These are phyloP conservation scores for Spea bombifrons DNA, from an alignment of 2,113 vertebrate species.

Conservation along the genomic window DNA sequence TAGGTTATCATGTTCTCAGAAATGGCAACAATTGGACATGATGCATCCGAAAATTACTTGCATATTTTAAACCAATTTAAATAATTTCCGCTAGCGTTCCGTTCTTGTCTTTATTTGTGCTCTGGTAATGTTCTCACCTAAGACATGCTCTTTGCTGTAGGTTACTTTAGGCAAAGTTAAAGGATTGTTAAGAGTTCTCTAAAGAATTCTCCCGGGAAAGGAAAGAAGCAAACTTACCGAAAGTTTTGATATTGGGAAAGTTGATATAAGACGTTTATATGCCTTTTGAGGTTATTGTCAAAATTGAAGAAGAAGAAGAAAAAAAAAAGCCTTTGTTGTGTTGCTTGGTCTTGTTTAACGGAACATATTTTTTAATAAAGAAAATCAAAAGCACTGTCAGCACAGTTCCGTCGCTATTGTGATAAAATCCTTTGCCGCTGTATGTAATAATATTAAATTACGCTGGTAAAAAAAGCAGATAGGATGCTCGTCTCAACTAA, in stretches of 20 bases:
- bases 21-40: no score
- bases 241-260: slow-evolving; percentile 33
- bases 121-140: not conserved
- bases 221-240: slow-evolving; percentile 2
- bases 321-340: not conserved
- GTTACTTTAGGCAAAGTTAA: not conserved
- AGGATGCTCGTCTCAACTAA: not conserved
- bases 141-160: not conserved
- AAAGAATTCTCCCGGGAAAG: slow-evolving; percentile 1
- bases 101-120: not conserved
- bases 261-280: slow-evolving; percentile 21
- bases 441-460: slow-evolving; percentile 4
- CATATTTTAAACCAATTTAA: not conserved
- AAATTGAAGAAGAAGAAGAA: not conserved
- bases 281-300: slow-evolving; percentile 16
- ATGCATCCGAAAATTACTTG: no score
- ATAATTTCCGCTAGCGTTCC: not conserved
- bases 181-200: slow-evolving; percentile 6
- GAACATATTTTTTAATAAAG: slow-evolving; percentile 22
- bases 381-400: slow-evolving; percentile 19
- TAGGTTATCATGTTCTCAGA: no score
- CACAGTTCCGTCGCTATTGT: not conserved
- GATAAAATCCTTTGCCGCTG: slow-evolving; percentile 12
- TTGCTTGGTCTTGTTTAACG: slow-evolving; percentile 1
- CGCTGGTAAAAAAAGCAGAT: not conserved